A percentile compares a stretch with the other conserved stretches of the same genome.
Evolutionary conservation across 2,113 vertebrate genomes (phyloP).

Genomic region (Pimephales promelas): DNA sequence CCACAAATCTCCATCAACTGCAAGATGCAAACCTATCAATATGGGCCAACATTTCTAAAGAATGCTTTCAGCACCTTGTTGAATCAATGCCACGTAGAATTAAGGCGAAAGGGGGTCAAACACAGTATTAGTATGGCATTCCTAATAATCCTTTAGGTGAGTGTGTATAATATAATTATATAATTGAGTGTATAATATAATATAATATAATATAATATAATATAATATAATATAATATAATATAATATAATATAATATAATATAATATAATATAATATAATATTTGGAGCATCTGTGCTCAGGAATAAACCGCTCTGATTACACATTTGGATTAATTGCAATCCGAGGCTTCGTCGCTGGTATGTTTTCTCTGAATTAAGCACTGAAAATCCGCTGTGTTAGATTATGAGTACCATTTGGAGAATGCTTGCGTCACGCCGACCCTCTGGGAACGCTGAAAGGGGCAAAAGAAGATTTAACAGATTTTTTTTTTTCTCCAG

Average conservation of each 20-base stretch:
- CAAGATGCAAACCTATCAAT: too few species aligned
- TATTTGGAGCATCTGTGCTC: not conserved
- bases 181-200: too few species aligned
- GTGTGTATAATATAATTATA: too few species aligned
- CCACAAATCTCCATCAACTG: too few species aligned
- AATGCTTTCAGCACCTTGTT: too few species aligned
- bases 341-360: constrained; percentile 42
- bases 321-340: constrained; percentile 63
- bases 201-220: not conserved
- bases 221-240: not conserved
- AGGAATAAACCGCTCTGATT: constrained; percentile 50
- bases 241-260: not conserved
- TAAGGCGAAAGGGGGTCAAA: too few species aligned
- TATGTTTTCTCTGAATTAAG: constrained; percentile 61
- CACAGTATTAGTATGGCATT: too few species aligned
- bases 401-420: constrained; percentile 76
- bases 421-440: constrained; percentile 34
- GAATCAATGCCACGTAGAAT: too few species aligned
- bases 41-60: too few species aligned
- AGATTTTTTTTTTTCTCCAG: not conserved
- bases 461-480: not conserved
- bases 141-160: too few species aligned
- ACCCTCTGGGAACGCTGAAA: constrained; percentile 58
- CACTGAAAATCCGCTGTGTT: constrained; percentile 67
- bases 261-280: not conserved